Percentiles rank a stretch among this genome's conserved stretches.
These are phyloP conservation scores for Pogonus chalceus DNA, from an alignment of 1,140 invertebrate species.

Conservation along the genomic window DNA sequence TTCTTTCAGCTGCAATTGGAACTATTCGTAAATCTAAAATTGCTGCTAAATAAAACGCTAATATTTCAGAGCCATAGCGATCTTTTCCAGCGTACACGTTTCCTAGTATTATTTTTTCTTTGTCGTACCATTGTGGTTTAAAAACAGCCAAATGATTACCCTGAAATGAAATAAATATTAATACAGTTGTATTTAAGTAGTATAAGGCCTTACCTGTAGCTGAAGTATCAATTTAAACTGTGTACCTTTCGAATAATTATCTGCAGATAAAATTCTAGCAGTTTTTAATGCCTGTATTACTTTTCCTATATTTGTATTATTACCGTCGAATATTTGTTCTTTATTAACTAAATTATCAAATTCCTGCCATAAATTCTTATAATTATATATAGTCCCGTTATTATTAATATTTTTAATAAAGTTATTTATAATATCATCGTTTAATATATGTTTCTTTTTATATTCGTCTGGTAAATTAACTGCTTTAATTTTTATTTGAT, in stretches of 20 bases:
- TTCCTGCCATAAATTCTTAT: slow-evolving; percentile 23
- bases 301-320: slow-evolving; percentile 43
- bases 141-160: slow-evolving; percentile 73
- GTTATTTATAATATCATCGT: slow-evolving; percentile 12
- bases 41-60: slow-evolving; percentile 81
- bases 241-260: slow-evolving; percentile 70
- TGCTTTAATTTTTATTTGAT: not conserved
- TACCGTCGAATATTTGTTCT: slow-evolving; percentile 21
- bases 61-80: slow-evolving; percentile 88
- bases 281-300: slow-evolving; percentile 58
- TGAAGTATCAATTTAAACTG: slow-evolving; percentile 79
- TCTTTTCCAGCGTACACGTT: slow-evolving; percentile 81
- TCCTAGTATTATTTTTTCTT: slow-evolving; percentile 64
- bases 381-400: not conserved
- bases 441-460: not conserved
- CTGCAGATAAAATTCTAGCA: slow-evolving; percentile 60
- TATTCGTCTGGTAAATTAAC: not conserved
- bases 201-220: slow-evolving; percentile 44
- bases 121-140: slow-evolving; percentile 82
- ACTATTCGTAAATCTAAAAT: slow-evolving; percentile 67
- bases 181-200: slow-evolving; percentile 9
- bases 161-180: slow-evolving; percentile 26
- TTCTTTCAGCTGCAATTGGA: slow-evolving; percentile 68
- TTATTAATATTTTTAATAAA: slow-evolving; percentile 19
- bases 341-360: slow-evolving; percentile 23